These are phyloP conservation scores for Rhagoletis pomonella DNA, from an alignment of 1,140 invertebrate species.

Conservation along the genomic window DNA sequence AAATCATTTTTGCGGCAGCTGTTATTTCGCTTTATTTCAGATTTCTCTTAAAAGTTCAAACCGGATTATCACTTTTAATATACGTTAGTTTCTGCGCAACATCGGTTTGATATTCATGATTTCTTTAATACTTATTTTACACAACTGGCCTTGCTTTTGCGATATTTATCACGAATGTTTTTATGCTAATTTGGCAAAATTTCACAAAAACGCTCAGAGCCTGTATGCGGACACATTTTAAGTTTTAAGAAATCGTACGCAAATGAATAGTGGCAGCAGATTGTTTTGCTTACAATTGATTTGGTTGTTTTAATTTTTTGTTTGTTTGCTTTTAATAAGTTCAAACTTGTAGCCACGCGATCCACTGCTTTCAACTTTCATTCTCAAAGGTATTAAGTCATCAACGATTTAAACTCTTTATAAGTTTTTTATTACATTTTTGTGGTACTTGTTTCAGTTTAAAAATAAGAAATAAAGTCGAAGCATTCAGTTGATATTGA, in stretches of 20 bases:
- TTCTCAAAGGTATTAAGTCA: not conserved
- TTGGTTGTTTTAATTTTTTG: not conserved
- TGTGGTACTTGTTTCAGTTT: constrained; percentile 14
- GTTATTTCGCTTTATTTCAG: constrained; percentile 45
- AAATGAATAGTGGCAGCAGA: constrained; percentile 29
- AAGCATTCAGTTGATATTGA: constrained; percentile 36
- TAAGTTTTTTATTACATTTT: not conserved
- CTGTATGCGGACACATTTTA: not conserved
- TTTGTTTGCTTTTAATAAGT: not conserved
- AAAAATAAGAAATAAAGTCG: constrained; percentile 37
- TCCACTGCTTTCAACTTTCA: not conserved
- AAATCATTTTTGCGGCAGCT: constrained; percentile 29
- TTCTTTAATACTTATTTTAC: not conserved
- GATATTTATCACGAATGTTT: constrained; percentile 26
- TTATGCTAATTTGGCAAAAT: constrained; percentile 48
- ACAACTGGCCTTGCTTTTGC: constrained; percentile 29
- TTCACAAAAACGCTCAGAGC: constrained; percentile 3
- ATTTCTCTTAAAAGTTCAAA: constrained; percentile 25
- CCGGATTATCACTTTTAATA: not conserved
- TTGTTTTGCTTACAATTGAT: not conserved
- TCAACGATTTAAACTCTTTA: constrained; percentile 36
- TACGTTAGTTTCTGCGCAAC: not conserved
- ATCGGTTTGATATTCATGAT: not conserved
- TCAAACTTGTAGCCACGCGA: not conserved
- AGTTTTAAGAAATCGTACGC: constrained; percentile 3